Evolutionary conservation across 2,888 invertebrate genomes (phyloP), one percentile per base, ranked within the genome.

Genomic region (Hyposoter dolosus): DNA sequence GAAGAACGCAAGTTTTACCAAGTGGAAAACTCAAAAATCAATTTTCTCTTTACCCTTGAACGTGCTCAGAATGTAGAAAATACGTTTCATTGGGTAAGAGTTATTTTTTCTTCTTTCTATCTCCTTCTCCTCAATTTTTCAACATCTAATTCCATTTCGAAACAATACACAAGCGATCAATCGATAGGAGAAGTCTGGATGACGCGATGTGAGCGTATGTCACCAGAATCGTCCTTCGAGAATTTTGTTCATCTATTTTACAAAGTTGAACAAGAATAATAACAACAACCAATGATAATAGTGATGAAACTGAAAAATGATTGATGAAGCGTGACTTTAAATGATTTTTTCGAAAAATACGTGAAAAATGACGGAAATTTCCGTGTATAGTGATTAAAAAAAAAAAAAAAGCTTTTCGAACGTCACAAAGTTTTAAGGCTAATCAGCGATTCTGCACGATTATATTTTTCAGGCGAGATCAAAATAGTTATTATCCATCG

Each of bases 191-290:
- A 72, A 63, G 32, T 72, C 74, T 83, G 56, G 77, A 63, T 83
- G 83, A 86, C 83, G 83, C 86, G 77, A 86, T 86, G 83, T 68
- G 53, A 83, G 83, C 83, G 72, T 86, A 81, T 81, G 83, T 83
- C 83, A 86, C 63, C 86, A 74, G 65, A 53, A 78, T 86, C 86
- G 78, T 86, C 83, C 83, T 81, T 84, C 83, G 82, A 75, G 43
- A 60, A 75, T 47, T 63, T 63, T 15, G n/a, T 47, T 63, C 7
- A 35, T 60, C 1, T 32, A 12, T 1, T 50, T 35, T 12, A 65
- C 19, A 23, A 23, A 56, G 28, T 40, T 9, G 7, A 65, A 9
- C 15, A 45, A 45, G 2, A 65, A 68, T 0, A 66, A 79, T 53
- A 71, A 60, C 15, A 45, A 45, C 19, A 10, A 43, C 15, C 0